These are phyloP conservation scores for Cheilosia vernalis DNA, from an alignment of 2,888 invertebrate genomes.

Conservation along the genomic window DNA sequence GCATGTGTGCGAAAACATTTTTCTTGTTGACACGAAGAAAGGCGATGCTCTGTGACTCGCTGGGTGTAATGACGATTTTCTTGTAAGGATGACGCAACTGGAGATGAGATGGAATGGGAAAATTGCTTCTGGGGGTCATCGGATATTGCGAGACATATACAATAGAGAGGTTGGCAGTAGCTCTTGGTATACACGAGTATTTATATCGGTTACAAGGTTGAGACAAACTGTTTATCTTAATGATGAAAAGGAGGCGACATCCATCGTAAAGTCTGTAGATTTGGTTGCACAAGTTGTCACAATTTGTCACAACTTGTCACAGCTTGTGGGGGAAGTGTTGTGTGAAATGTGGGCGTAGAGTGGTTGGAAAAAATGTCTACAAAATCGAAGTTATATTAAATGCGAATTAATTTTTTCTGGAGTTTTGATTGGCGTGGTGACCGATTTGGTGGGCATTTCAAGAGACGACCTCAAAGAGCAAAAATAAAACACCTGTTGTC, in stretches of 20 bases:
- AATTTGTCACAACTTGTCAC: too few species aligned
- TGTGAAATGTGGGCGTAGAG: too few species aligned
- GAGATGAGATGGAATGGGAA: slow-evolving; percentile 20
- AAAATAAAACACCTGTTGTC: too few species aligned
- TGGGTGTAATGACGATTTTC: slow-evolving; percentile 46
- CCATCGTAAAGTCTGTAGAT: neutral
- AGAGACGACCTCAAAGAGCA: too few species aligned
- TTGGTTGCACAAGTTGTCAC: too few species aligned
- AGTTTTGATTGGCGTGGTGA: too few species aligned
- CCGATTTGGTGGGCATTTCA: too few species aligned
- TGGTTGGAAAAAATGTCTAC: too few species aligned
- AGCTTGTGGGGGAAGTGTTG: too few species aligned
- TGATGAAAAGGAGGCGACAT: neutral
- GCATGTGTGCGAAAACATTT: neutral
- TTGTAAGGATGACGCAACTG: slow-evolving; percentile 30
- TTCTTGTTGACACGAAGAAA: slow-evolving; percentile 17
- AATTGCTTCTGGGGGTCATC: slow-evolving; percentile 44
- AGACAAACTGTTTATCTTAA: neutral
- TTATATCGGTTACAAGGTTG: slow-evolving; percentile 31
- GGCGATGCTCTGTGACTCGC: slow-evolving; percentile 31
- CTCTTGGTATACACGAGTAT: neutral
- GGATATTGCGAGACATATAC: slow-evolving; percentile 61
- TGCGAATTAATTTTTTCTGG: too few species aligned
- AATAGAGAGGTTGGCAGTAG: slow-evolving; percentile 37
- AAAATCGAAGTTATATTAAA: too few species aligned